Evolutionary conservation across 2,888 invertebrate species (phyloP), one percentile per base, ranked within the genome.

Genomic region (Papilio demoleus): DNA sequence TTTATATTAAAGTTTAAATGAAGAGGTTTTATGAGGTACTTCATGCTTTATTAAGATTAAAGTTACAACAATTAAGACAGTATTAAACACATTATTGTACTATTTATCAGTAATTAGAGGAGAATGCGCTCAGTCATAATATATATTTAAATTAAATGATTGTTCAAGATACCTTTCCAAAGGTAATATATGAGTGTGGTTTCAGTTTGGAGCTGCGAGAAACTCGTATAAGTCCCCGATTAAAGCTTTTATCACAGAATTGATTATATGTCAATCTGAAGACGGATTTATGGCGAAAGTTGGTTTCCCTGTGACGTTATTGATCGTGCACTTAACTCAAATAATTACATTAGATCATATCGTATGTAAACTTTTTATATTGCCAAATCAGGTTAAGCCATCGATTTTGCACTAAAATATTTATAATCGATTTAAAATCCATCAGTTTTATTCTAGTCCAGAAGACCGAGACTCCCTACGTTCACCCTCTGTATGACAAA

Each of bases 241-340:
- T 63, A 68, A 68, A 68, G 67, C 67, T 68, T 68, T 68, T 68
- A 68, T 68, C 63, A 58, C 34, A 36, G 63, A 68, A 68, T 68
- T 68, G 67, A 68, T 68, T 68, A 58, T 56, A 63, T 40, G 67
- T 68, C 67, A 68, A 58, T 63, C 67, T 27, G 38, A 58, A n/a
- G 67, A 63, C 36, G 67, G 62, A 68, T 68, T 63, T 68, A 68
- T 63, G 45, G 67, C 42, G 62, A 63, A 63, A 68, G 67, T 62
- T 63, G 58, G 62, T 36, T 56, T 56, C 56, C 31, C 62, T 53
- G 24, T 42, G 22, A 24, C 56, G 53, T 62, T 67, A 67, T 67
- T 62, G 67, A 62, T 59, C 45, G 22, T 59, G 59, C 50, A 66
- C 47, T 66, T 59, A 65, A 65, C 42, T 59, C 58, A 17, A 34